Base-by-base conservation (phyloP, 2,113 vertebrate species). In the Ahaetulla prasina region DNA sequence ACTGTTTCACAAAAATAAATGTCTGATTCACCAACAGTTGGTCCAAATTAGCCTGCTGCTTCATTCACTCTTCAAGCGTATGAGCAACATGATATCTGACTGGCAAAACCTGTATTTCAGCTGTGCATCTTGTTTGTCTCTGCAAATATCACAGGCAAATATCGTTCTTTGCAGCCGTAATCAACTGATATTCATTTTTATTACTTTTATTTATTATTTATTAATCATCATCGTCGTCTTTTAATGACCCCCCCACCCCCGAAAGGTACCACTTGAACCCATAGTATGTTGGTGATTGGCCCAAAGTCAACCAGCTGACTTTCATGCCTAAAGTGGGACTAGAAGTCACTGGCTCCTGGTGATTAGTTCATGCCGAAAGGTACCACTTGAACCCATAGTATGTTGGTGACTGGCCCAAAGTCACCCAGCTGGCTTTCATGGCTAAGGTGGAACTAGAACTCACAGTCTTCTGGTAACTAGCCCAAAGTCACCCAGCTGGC, bases 11-110 rank as follows among this genome's bases (percentile, higher is more conserved):
- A 80, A 54, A 55, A 12, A 90, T 45, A 92, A 89, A 8, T n/a
- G 27, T 0, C 3, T 30, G 23, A 43, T 16, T 85, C 8, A 39
- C 22, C 43, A 30, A 1, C 0, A 2, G 45, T 47, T 45, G 16
- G 22, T 8, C 50, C 27, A 20, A 35, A 74, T 12, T 30, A 87
- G 43, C 8, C 14, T 80, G 80, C 22, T 39, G 89, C 0, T 0
- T 27, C 3, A 1, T 25, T 3, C 10, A 49, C 27, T 85, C 63
- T 39, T 89, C 63, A 50, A 20, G 45, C 57, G 25, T 84, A 27
- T 50, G 18, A 68, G 30, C 30, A 85, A n/a, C 47, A 50, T 47
- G 14, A 18, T 47, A 89, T 3, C 50, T 10, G n/a, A n/a, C 53
- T 45, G 10, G 86, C 50, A 85, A 60, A 74, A 52, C 63, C 50